These are phyloP conservation scores for Halcyon senegalensis DNA, from an alignment of 2,113 vertebrate species.

Conservation along the genomic window DNA sequence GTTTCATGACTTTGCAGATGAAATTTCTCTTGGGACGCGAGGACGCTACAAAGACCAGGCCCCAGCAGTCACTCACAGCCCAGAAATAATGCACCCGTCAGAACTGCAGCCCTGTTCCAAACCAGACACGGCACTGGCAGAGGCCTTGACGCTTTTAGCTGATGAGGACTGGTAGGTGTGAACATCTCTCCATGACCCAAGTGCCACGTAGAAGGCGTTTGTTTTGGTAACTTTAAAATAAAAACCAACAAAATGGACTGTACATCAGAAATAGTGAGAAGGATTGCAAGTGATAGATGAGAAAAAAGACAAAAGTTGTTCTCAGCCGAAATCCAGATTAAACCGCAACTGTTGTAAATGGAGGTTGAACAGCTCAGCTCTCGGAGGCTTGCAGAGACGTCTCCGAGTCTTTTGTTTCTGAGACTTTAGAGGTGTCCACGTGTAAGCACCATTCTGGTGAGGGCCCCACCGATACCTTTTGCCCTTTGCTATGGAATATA, in stretches of 20 bases:
- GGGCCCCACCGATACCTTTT: not conserved
- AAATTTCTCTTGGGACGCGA: constrained; percentile 59
- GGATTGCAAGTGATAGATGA: fast-evolving
- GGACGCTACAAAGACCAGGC: constrained; percentile 73
- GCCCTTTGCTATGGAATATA: not conserved
- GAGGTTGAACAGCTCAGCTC: not conserved
- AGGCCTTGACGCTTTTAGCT: constrained; percentile 83
- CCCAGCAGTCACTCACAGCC: constrained; percentile 56
- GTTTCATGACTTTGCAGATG: constrained; percentile 65
- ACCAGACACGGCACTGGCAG: constrained; percentile 81
- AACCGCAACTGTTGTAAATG: not conserved
- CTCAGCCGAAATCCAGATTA: no score
- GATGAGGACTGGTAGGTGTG: constrained; percentile 88
- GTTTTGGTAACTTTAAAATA: not conserved
- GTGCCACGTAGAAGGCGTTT: not conserved
- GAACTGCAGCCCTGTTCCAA: constrained; percentile 84
- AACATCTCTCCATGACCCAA: fast-evolving
- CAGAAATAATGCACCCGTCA: constrained; percentile 76
- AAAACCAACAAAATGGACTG: fast-evolving
- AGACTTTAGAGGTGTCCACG: not conserved
- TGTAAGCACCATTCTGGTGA: not conserved
- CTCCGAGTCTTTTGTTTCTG: not conserved
- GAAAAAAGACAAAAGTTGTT: fast-evolving
- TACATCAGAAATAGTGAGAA: fast-evolving
- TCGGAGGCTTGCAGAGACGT: not conserved